Conservation (phyloP, 2,113 vertebrate species). For the Rhineura floridana region DNA sequence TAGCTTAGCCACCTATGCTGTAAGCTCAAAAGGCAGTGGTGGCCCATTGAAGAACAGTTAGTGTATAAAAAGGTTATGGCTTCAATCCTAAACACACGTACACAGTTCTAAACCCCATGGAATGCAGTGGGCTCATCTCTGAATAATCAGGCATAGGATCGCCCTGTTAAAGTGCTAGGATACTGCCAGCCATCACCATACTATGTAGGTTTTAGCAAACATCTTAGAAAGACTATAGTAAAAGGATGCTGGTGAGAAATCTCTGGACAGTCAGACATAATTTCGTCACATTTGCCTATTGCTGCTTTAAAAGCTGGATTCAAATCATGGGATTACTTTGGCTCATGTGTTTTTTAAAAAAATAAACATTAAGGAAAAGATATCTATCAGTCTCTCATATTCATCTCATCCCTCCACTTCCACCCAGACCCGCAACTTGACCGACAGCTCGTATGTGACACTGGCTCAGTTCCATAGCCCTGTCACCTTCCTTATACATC, state of each 20-base stretch:
- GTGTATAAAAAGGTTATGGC: neutral
- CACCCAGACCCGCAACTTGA: too few relatives aligned
- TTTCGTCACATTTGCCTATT: rapidly evolving
- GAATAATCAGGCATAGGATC: neutral
- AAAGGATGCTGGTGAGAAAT: neutral
- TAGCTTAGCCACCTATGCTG: neutral
- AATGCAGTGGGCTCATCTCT: neutral
- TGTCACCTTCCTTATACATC: too few relatives aligned
- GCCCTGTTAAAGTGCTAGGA: neutral
- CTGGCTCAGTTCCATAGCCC: too few relatives aligned
- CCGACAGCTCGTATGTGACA: too few relatives aligned
- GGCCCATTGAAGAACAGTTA: neutral
- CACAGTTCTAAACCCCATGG: neutral
- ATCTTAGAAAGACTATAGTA: neutral
- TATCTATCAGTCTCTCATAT: too few relatives aligned
- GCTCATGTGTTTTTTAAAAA: neutral
- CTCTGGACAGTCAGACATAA: neutral
- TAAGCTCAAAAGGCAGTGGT: neutral
- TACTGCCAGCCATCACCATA: neutral
- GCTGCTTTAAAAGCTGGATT: neutral
- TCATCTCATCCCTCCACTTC: too few relatives aligned
- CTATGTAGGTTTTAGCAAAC: neutral
- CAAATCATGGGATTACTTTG: neutral
- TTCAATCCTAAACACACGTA: neutral
- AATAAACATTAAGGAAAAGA: too few relatives aligned